Conservation (phyloP, 1,140 invertebrate genomes). For the Drosophila prosaltans region DNA sequence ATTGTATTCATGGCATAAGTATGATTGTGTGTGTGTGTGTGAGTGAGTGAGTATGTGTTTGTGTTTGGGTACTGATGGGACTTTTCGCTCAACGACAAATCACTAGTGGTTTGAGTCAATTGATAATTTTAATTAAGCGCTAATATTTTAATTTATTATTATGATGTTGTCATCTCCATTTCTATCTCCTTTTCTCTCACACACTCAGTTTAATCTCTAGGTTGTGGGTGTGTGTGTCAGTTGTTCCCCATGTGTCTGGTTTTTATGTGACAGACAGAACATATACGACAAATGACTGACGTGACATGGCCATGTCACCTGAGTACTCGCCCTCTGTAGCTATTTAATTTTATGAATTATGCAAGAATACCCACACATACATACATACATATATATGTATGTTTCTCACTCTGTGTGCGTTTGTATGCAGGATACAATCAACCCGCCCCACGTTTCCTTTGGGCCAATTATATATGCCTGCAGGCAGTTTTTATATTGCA, state of each 20-base stretch:
- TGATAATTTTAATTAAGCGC: slow-evolving; percentile 81
- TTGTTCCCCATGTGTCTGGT: slow-evolving; percentile 25
- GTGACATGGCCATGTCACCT: slow-evolving; percentile 52
- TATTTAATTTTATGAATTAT: slow-evolving; percentile 80
- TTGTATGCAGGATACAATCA: background rate
- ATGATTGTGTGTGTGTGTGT: background rate
- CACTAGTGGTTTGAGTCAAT: slow-evolving; percentile 40
- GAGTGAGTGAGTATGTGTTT: slow-evolving; percentile 11
- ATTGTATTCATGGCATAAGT: background rate
- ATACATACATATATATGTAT: background rate
- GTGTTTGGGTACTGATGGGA: slow-evolving; percentile 19
- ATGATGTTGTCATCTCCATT: slow-evolving; percentile 55
- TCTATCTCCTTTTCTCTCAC: background rate
- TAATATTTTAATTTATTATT: slow-evolving; percentile 82
- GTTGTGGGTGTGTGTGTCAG: slow-evolving; percentile 22
- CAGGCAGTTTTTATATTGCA: slow-evolving; percentile 57
- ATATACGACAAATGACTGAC: slow-evolving; percentile 57
- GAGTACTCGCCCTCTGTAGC: slow-evolving; percentile 35
- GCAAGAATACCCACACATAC: slow-evolving; percentile 51
- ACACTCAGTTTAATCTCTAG: background rate
- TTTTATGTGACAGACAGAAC: slow-evolving; percentile 48
- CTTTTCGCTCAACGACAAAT: slow-evolving; percentile 43
- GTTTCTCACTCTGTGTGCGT: slow-evolving; percentile 21
- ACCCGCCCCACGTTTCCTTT: background rate
- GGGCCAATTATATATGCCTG: slow-evolving; percentile 60